Evolutionary conservation across 2,888 invertebrate genomes (phyloP).

Genomic region (Oasisia sp.): DNA sequence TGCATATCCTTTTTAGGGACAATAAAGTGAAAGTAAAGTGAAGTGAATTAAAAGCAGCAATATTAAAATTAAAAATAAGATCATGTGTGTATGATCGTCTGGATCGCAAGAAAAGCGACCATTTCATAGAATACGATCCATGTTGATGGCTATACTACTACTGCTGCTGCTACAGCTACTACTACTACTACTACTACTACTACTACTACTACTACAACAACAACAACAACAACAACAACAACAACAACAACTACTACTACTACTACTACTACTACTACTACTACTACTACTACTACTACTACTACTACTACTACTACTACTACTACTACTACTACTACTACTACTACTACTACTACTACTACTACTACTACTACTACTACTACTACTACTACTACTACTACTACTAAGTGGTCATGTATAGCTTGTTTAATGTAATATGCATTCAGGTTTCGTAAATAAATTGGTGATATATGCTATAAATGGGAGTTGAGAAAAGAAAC

Average conservation of each 20-base stretch:
- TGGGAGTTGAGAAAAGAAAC: too few relatives aligned
- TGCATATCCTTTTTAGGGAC: too few relatives aligned
- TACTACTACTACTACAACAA: constrained; percentile 33
- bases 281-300: constrained; percentile 34
- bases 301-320: constrained; percentile 33
- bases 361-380: constrained; percentile 33
- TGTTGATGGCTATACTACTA: too few relatives aligned
- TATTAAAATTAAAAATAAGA: too few relatives aligned
- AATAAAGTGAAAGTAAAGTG: too few relatives aligned
- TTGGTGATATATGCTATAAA: too few relatives aligned
- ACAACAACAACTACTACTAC: constrained; percentile 33
- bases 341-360: constrained; percentile 33
- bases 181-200: constrained; percentile 33
- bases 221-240: neutral
- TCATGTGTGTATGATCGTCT: too few relatives aligned
- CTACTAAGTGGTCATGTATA: constrained; percentile 21
- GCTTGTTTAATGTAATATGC: too few relatives aligned
- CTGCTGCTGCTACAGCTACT: constrained; percentile 30
- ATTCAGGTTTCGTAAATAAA: too few relatives aligned
- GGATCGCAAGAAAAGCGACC: too few relatives aligned
- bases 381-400: constrained; percentile 34
- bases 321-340: constrained; percentile 33
- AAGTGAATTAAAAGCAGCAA: too few relatives aligned
- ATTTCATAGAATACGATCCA: too few relatives aligned
- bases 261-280: constrained; percentile 34